Evolutionary conservation across 2,113 vertebrate genomes (phyloP), one percentile per base, ranked within the genome.

Genomic region (Lycaon pictus): DNA sequence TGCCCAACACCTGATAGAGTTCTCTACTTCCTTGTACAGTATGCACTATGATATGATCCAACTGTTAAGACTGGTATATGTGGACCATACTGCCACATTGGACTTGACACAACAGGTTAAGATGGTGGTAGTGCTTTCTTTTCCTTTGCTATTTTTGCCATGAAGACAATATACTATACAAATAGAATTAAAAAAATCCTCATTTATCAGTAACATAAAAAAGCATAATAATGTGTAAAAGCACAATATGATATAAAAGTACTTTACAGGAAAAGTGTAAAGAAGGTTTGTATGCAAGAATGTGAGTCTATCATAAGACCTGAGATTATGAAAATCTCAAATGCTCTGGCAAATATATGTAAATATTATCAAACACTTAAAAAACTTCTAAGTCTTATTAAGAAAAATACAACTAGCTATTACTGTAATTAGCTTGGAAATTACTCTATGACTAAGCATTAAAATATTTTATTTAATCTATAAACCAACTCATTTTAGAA

Each of bases 21-120:
- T 95, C 94, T 96, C 95, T 96, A 94, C 97, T 88, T 86, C 92
- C 74, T 97, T 74, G 1, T 97, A 86, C 71, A 76, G 74, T 27
- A 80, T 77, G 63, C 32, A 77, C 23, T 79, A 88, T 83, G 95
- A 62, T 85, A 93, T 67, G 81, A 51, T 25, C 58, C 93, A 98
- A 97, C 71, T 97, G 87, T 98, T 83, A 65, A 94, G 58, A 98
- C 13, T 90, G 93, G 48, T 86, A 96, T 95, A 95, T 65, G 43
- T 29, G 96, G 90, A 92, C 4, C 32, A 95, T 2, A n/a, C 23
- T 93, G 83, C 96, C 97, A 92, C 69, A 77, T 10, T 29, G 79
- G 71, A 96, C 97, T 89, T 98, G 97, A 95, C 71, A 97, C 7
- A 98, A 95, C 43, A 95, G 67, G 2, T 35, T 35, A 96, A 87